phyloP scores from a whole-genome alignment of 1,140 invertebrate species.

The Hycleus phaleratus region DNA sequence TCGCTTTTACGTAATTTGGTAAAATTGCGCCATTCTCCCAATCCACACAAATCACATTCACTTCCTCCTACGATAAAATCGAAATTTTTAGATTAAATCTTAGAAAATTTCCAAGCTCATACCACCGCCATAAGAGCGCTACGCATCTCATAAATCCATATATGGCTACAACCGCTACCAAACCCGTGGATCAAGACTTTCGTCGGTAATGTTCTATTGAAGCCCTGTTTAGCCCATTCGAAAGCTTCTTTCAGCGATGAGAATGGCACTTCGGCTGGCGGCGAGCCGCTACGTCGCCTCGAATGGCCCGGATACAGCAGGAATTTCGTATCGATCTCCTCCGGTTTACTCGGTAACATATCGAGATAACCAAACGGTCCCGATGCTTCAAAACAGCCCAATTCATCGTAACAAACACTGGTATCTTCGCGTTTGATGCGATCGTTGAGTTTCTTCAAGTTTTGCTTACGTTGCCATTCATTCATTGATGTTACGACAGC shows the following conservation, averaged over 20 bases:
- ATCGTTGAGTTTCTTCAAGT: background rate
- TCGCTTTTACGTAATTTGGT: slow-evolving; percentile 88
- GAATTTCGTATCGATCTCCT: slow-evolving; percentile 79
- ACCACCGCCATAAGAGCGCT: slow-evolving; percentile 74
- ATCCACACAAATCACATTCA: slow-evolving; percentile 87
- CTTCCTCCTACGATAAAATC: slow-evolving; percentile 50
- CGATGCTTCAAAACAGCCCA: slow-evolving; percentile 90
- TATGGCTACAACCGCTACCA: slow-evolving; percentile 77
- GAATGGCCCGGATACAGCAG: slow-evolving; percentile 50
- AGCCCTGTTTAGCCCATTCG: slow-evolving; percentile 52
- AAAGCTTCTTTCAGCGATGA: slow-evolving; percentile 57
- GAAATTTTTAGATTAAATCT: too few relatives aligned
- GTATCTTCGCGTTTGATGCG: slow-evolving; percentile 47
- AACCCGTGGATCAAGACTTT: slow-evolving; percentile 94
- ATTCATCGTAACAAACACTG: slow-evolving; percentile 79
- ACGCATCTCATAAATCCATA: slow-evolving; percentile 91
- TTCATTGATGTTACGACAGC: slow-evolving; percentile 52
- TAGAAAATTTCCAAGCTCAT: too few relatives aligned
- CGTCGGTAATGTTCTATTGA: slow-evolving; percentile 62
- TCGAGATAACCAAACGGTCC: slow-evolving; percentile 87
- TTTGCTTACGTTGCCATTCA: slow-evolving; percentile 44
- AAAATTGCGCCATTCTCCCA: slow-evolving; percentile 87
- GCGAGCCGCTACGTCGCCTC: slow-evolving; percentile 47
- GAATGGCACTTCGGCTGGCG: slow-evolving; percentile 57
- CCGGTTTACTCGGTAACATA: slow-evolving; percentile 78